A percentile compares a stretch with the other conserved stretches of the same genome.
These are phyloP conservation scores for Trachurus trachurus DNA, from an alignment of 2,797 vertebrate species.

Conservation along the genomic window DNA sequence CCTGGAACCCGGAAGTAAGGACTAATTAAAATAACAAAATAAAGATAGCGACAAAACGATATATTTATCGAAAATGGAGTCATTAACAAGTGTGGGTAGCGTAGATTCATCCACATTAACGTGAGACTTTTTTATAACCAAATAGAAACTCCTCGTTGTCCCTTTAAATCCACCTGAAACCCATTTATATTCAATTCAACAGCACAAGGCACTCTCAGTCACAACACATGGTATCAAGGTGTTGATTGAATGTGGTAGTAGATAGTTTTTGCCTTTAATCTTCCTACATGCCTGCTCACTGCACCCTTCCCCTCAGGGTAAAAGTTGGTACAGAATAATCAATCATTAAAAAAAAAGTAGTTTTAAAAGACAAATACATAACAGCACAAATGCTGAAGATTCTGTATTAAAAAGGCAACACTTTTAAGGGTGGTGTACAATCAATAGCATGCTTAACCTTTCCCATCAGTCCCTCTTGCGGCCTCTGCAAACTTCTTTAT, in stretches of 20 bases:
- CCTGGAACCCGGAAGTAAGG: too few species aligned
- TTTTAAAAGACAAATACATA: neutral
- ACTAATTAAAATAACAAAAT: too few species aligned
- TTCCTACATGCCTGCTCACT: neutral
- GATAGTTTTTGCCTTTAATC: too few species aligned
- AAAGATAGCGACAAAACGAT: too few species aligned
- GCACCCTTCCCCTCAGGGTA: neutral
- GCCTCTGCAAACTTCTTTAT: slow-evolving; percentile 90
- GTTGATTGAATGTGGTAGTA: neutral
- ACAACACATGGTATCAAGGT: neutral
- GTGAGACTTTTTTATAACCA: too few species aligned
- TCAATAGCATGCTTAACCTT: slow-evolving; percentile 66
- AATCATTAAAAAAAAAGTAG: neutral
- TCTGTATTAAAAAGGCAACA: too few species aligned
- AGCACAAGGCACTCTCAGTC: neutral
- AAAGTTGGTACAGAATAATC: neutral
- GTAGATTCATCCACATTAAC: too few species aligned
- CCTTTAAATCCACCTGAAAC: too few species aligned
- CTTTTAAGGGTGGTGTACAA: neutral
- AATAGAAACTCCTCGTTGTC: too few species aligned
- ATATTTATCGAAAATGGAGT: too few species aligned
- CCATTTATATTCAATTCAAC: too few species aligned
- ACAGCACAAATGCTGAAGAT: neutral
- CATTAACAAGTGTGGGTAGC: too few species aligned
- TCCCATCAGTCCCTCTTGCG: slow-evolving; percentile 42